A percentile compares a stretch with the other conserved stretches of the same genome.
Evolutionary conservation across 2,888 invertebrate species (phyloP).

Genomic region (Rhaphigaster nebulosa): DNA sequence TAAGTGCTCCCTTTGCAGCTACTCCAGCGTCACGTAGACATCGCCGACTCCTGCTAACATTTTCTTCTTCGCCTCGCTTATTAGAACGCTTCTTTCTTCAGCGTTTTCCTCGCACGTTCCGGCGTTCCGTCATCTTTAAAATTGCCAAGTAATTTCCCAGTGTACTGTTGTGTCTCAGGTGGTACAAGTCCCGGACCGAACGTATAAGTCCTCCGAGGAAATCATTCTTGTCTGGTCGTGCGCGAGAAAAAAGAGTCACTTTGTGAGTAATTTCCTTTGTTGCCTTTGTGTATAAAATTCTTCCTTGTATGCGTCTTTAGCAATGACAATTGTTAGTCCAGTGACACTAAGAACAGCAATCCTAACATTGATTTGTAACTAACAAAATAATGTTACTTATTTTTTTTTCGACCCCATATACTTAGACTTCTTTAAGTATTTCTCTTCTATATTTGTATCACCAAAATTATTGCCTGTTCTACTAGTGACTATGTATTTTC

Average conservation of each 20-base stretch:
- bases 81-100: background rate
- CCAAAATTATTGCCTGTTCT: too few relatives aligned
- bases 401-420: too few relatives aligned
- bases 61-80: slow-evolving; percentile 11
- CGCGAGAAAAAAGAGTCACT: background rate
- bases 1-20: background rate
- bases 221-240: slow-evolving; percentile 1
- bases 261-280: background rate
- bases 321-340: background rate
- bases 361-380: background rate
- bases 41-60: background rate
- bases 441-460: too few relatives aligned
- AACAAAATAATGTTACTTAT: background rate
- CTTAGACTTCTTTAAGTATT: too few relatives aligned
- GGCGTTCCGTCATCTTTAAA: background rate
- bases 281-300: background rate
- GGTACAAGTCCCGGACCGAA: background rate
- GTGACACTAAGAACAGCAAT: background rate
- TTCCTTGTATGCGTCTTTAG: background rate
- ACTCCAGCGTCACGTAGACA: background rate
- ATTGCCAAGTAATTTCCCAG: slow-evolving; percentile 17
- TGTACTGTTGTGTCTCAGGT: slow-evolving; percentile 9
- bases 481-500: too few relatives aligned
- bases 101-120: background rate
- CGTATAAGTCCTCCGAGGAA: background rate